phyloP scores from a whole-genome alignment of 1,140 invertebrate genomes.

The Neomicropteryx cornuta region DNA sequence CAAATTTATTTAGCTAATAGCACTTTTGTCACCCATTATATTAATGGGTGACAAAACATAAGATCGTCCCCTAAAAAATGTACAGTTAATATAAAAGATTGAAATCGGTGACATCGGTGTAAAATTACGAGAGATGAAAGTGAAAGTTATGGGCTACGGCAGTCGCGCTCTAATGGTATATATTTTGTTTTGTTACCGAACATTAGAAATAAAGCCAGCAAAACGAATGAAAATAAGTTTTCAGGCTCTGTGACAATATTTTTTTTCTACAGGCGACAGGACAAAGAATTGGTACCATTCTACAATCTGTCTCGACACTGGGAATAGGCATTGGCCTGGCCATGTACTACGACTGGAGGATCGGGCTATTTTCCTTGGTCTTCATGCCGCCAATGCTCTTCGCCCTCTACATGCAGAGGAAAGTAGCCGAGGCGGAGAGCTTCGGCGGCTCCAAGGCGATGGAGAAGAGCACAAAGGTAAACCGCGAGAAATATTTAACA shows the following conservation, averaged over 20 bases:
- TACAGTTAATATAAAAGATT: no score
- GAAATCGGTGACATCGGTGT: no score
- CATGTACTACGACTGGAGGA: constrained; percentile 60
- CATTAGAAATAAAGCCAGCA: no score
- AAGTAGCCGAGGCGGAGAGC: constrained; percentile 43
- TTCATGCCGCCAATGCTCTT: constrained; percentile 57
- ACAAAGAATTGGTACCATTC: constrained; percentile 53
- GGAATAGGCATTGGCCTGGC: constrained; percentile 47
- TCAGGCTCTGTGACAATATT: background rate
- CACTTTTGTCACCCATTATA: no score
- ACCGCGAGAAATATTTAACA: constrained; percentile 1
- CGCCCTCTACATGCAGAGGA: constrained; percentile 51
- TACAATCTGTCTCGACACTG: constrained; percentile 57
- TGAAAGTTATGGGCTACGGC: no score
- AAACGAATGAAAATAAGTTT: no score
- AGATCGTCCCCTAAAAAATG: no score
- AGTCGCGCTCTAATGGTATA: no score
- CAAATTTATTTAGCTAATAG: no score
- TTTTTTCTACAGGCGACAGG: constrained; percentile 53
- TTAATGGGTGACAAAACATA: no score
- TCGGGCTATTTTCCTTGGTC: constrained; percentile 54
- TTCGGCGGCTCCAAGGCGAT: constrained; percentile 46
- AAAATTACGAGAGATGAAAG: no score
- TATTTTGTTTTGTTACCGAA: no score
- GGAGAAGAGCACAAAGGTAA: constrained; percentile 48